Evolutionary conservation across 37 sponge, comb jelly and placozoan species (phyloP).

Genomic region (Aplysina aerophoba): DNA sequence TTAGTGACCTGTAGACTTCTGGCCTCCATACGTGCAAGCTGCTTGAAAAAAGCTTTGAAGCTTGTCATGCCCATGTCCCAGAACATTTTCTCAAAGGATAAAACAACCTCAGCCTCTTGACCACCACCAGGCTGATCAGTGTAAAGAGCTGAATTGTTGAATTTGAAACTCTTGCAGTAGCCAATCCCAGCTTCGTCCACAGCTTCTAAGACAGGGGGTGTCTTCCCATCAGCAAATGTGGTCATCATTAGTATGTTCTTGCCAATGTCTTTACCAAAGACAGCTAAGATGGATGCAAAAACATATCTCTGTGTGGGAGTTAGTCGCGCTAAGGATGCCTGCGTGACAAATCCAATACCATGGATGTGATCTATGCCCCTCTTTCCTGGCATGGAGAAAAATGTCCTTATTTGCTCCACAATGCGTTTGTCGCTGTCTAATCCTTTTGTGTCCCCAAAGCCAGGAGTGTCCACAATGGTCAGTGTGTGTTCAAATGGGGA

Average conservation of each 20-base stretch:
- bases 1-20: slow-evolving; percentile 58
- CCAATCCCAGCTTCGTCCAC: slow-evolving; percentile 56
- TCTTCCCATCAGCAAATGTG: slow-evolving; percentile 77
- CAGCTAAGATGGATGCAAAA: slow-evolving; percentile 66
- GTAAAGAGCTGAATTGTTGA: slow-evolving; percentile 78
- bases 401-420: slow-evolving; percentile 40
- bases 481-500: slow-evolving; percentile 44
- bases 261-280: slow-evolving; percentile 44
- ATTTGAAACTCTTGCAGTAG: slow-evolving; percentile 43
- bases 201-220: slow-evolving; percentile 66
- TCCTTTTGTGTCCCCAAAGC: slow-evolving; percentile 78
- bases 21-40: slow-evolving; percentile 7
- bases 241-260: slow-evolving; percentile 70
- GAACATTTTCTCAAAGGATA: too few species aligned
- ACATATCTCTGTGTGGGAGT: slow-evolving; percentile 66
- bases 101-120: too few species aligned
- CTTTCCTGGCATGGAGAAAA: slow-evolving; percentile 42
- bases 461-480: slow-evolving; percentile 81
- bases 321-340: slow-evolving; percentile 66
- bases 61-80: slow-evolving; percentile 77
- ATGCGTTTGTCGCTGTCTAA: slow-evolving; percentile 53
- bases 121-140: background rate
- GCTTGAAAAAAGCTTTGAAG: slow-evolving; percentile 54
- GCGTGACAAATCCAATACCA: slow-evolving; percentile 69
- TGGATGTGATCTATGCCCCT: slow-evolving; percentile 62